Conservation (phyloP, 2,888 invertebrate species). For the Meiosimyza platycephala region DNA sequence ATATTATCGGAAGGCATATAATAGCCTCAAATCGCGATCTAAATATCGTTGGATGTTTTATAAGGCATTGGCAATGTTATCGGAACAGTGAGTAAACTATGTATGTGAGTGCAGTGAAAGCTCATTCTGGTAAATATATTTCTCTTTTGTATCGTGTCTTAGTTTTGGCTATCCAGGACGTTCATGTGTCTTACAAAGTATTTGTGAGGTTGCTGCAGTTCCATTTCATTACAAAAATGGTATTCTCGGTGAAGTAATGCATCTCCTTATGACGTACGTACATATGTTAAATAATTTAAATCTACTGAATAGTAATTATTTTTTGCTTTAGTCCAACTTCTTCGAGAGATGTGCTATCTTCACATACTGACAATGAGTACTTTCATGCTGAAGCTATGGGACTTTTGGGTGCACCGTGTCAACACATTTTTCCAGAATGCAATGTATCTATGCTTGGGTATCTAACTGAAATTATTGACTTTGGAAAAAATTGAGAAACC, state of each 20-base stretch:
- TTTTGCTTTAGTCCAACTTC: conserved; percentile 72
- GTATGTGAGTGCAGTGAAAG: too few relatives aligned
- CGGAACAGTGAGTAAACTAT: background rate
- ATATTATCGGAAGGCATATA: too few relatives aligned
- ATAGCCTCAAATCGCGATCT: conserved; percentile 1
- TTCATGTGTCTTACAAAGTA: conserved; percentile 76
- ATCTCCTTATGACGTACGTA: conserved; percentile 78
- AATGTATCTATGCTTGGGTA: conserved; percentile 54
- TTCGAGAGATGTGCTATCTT: conserved; percentile 72
- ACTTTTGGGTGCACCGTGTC: conserved; percentile 56
- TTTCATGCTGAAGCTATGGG: conserved; percentile 77
- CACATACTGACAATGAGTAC: conserved; percentile 76
- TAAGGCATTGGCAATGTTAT: conserved; percentile 29
- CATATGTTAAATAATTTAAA: background rate
- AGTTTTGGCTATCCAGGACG: conserved; percentile 75
- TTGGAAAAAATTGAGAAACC: background rate
- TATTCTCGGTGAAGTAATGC: conserved; percentile 77
- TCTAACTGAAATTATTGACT: conserved; percentile 42
- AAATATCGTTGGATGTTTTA: conserved; percentile 40
- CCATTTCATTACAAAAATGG: conserved; percentile 76
- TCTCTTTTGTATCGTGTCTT: conserved; percentile 2
- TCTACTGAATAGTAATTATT: background rate
- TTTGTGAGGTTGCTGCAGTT: conserved; percentile 78
- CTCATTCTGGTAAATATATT: background rate
- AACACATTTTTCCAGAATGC: conserved; percentile 56